Evolutionary conservation across 2,797 vertebrate species (phyloP).

Genomic region (Paguma larvata): DNA sequence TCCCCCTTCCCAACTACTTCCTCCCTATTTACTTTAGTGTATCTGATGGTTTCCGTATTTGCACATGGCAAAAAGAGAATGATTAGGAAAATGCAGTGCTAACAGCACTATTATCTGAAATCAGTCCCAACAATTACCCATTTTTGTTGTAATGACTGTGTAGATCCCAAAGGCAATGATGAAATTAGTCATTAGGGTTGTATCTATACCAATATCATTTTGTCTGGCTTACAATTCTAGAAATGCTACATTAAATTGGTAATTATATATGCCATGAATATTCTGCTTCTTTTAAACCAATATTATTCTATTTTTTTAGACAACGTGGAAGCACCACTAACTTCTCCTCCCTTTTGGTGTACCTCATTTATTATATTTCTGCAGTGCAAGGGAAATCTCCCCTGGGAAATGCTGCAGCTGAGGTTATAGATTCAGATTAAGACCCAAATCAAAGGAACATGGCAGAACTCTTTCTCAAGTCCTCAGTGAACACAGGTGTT

Average conservation of each 20-base stretch:
- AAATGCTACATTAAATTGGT: background rate
- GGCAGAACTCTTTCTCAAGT: background rate
- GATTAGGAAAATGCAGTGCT: slow-evolving; percentile 23
- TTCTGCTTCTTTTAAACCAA: slow-evolving; percentile 8
- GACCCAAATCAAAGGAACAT: background rate
- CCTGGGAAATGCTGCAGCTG: background rate
- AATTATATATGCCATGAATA: background rate
- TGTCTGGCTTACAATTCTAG: background rate
- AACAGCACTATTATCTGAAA: background rate
- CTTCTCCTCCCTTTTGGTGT: background rate
- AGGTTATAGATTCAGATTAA: background rate
- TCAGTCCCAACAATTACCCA: background rate
- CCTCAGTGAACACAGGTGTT: background rate
- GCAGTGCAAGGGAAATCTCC: background rate
- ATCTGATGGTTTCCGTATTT: background rate
- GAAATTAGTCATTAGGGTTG: slow-evolving; percentile 6
- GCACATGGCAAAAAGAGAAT: background rate
- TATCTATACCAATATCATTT: background rate
- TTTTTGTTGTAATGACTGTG: background rate
- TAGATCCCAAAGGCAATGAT: background rate
- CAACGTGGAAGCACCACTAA: background rate
- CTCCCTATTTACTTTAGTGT: background rate
- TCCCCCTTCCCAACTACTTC: background rate
- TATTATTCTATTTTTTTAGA: background rate
- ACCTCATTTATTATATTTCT: background rate